Evolutionary conservation across 2,113 vertebrate species (phyloP).

Genomic region (Colossoma macropomum): DNA sequence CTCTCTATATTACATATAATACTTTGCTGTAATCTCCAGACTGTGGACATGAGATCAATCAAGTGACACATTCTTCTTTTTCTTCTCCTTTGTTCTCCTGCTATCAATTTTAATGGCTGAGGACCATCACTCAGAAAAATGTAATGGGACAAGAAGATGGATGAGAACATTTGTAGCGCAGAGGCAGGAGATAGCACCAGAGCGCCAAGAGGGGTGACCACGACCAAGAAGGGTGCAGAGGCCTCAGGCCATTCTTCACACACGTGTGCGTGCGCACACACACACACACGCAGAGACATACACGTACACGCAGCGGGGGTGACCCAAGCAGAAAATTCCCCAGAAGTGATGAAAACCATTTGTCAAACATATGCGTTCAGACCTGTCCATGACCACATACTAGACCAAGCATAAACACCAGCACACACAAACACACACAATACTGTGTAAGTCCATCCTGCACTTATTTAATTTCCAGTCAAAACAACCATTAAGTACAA

Average conservation of each 20-base stretch:
- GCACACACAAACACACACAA: not conserved
- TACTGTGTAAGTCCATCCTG: too few relatives aligned
- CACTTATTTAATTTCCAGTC: too few relatives aligned
- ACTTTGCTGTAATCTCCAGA: constrained; percentile 76
- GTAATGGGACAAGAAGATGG: constrained; percentile 92
- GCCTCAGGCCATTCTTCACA: constrained; percentile 53
- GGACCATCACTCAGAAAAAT: constrained; percentile 90
- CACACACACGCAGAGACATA: constrained; percentile 6
- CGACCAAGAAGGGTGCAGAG: constrained; percentile 54
- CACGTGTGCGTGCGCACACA: constrained; percentile 31
- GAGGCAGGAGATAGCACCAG: constrained; percentile 80
- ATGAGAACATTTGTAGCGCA: constrained; percentile 86
- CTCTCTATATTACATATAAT: constrained; percentile 63
- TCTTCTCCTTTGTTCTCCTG: constrained; percentile 79
- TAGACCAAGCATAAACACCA: not conserved
- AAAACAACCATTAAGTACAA: too few relatives aligned
- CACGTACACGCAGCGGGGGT: not conserved
- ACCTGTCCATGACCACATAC: constrained; percentile 22
- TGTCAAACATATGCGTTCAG: constrained; percentile 34
- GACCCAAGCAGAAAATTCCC: constrained; percentile 41
- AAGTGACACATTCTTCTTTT: constrained; percentile 81
- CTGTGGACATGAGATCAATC: constrained; percentile 81
- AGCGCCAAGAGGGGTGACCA: constrained; percentile 44
- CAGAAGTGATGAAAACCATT: constrained; percentile 47
- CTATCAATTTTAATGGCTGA: constrained; percentile 91